Evolutionary conservation across 2,888 invertebrate species (phyloP), one percentile per base, ranked within the genome.

Genomic region (Leptura quadrifasciata): DNA sequence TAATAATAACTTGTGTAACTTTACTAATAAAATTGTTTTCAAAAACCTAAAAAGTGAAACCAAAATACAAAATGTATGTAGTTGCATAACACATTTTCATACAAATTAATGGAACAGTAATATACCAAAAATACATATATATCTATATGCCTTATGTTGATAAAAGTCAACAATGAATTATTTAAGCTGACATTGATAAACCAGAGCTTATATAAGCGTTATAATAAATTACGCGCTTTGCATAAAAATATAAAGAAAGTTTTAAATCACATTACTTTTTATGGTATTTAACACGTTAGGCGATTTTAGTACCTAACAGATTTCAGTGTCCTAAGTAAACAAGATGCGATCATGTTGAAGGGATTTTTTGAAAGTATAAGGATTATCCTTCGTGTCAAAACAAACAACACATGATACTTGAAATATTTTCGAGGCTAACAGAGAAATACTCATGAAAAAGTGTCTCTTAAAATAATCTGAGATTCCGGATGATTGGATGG

Each of bases 241-340:
- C 47, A 47, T 47, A n/a, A 0, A 47, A 47, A n/a, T 47, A 47
- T n/a, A 4, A n/a, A 8, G n/a, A 47, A 47, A 47, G n/a, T n/a
- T 47, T 47, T 31, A n/a, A 4, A 15, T 47, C 2, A 4, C 47
- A 47, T n/a, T n/a, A 47, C n/a, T 47, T 47, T 47, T 15, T 47
- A n/a, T n/a, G n/a, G 47, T 47, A n/a, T 47, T 47, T 47, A 47
- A 47, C n/a, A 15, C 4, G n/a, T n/a, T 47, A 47, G 4, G 17
- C 15, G n/a, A 47, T n/a, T 47, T 47, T n/a, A 47, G 3, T 47
- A 47, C 47, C 47, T 47, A n/a, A 1, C 47, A 47, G 47, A n/a
- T 47, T 47, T 47, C 47, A n/a, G n/a, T 47, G 12, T 47, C 47
- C 47, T 47, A 47, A 47, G 47, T 47, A 47, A 12, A 47, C 47